Evolutionary conservation across 2,888 invertebrate species (phyloP).

Genomic region (Chloroclystis v-ata): DNA sequence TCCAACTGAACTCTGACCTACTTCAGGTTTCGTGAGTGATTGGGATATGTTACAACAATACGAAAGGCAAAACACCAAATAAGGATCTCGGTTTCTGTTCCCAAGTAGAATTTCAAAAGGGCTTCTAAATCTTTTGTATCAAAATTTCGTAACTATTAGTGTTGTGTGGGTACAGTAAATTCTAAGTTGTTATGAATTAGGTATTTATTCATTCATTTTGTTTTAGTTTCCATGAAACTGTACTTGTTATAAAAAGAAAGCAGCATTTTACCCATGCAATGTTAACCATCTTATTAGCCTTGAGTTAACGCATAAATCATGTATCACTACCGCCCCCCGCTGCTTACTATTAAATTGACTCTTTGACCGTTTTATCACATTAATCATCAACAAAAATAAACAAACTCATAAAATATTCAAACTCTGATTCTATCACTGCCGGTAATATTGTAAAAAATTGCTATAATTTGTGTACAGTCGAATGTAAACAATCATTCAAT

Average conservation of each 20-base stretch:
- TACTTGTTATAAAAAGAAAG: conserved; percentile 25
- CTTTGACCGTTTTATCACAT: conserved; percentile 47
- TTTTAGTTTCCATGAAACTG: too few species aligned
- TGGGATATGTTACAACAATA: conserved; percentile 32
- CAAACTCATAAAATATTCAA: conserved; percentile 34
- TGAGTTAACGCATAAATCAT: conserved; percentile 55
- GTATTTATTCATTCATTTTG: too few species aligned
- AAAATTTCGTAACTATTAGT: too few species aligned
- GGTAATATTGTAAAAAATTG: conserved; percentile 26
- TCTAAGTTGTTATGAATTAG: too few species aligned
- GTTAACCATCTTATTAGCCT: conserved; percentile 43
- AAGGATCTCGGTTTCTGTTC: background rate
- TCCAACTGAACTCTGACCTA: conserved; percentile 47
- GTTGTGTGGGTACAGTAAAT: too few species aligned
- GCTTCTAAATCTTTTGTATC: background rate
- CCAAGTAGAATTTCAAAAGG: background rate
- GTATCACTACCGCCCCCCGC: conserved; percentile 51
- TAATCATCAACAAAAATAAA: conserved; percentile 41
- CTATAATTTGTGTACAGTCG: conserved; percentile 29
- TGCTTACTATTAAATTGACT: conserved; percentile 49
- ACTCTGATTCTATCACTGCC: conserved; percentile 25
- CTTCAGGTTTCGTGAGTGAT: conserved; percentile 47
- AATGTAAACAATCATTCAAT: conserved; percentile 40
- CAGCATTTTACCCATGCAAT: conserved; percentile 30
- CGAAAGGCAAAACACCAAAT: conserved; percentile 11